Evolutionary conservation across 2,113 vertebrate genomes (phyloP).

Genomic region (Motacilla alba): DNA sequence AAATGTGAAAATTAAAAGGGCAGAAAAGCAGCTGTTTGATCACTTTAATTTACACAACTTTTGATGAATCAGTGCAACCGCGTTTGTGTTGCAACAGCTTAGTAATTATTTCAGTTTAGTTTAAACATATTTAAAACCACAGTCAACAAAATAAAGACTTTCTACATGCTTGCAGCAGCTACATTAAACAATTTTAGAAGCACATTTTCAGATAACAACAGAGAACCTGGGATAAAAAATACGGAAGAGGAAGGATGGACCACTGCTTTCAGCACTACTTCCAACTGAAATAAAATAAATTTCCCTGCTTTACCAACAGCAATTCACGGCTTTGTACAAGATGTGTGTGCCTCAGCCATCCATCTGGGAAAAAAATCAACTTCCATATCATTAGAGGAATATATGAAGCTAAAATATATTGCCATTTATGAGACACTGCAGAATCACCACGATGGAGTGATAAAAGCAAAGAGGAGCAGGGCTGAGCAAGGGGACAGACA

Average conservation of each 20-base stretch:
- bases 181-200: background rate
- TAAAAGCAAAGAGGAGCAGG: background rate
- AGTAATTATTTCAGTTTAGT: background rate
- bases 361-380: background rate
- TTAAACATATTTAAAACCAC: background rate
- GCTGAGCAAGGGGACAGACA: background rate
- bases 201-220: background rate
- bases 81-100: background rate
- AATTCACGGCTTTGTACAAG: background rate
- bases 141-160: background rate
- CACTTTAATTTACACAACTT: background rate
- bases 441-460: background rate
- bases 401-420: background rate
- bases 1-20: background rate
- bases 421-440: background rate
- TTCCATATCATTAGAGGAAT: background rate
- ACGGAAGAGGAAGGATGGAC: background rate
- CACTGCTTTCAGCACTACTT: background rate
- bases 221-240: background rate
- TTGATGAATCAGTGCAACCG: background rate
- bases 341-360: background rate
- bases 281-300: background rate
- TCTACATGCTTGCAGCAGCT: background rate
- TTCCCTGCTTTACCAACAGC: background rate
- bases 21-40: background rate